phyloP scores from a whole-genome alignment of 2,888 invertebrate species.

The Acanthosepion esculentum region DNA sequence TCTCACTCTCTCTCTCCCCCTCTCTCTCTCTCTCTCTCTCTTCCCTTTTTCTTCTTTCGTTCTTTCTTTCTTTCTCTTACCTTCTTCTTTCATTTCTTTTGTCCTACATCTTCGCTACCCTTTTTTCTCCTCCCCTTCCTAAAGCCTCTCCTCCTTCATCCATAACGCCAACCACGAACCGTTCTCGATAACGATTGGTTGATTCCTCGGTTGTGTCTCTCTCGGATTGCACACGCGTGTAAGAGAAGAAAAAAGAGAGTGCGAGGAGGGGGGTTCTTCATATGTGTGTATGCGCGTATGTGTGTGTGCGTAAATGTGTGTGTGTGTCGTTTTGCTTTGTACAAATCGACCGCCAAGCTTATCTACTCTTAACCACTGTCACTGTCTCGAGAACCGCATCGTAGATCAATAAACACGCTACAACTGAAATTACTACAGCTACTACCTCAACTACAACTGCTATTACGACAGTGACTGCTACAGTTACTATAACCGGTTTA shows the following conservation, averaged over 20 bases:
- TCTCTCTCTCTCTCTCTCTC: too few species aligned
- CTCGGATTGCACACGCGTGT: neutral
- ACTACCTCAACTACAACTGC: too few species aligned
- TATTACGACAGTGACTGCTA: neutral
- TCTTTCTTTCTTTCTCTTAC: neutral
- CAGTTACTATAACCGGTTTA: neutral
- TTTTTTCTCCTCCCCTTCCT: neutral
- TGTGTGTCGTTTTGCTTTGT: neutral
- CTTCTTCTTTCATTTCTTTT: neutral
- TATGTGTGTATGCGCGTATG: neutral
- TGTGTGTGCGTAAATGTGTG: neutral
- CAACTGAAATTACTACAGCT: slow-evolving; percentile 18
- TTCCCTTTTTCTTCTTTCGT: neutral
- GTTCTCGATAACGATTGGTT: neutral
- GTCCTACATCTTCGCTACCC: neutral
- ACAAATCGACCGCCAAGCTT: neutral
- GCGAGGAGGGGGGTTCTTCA: neutral
- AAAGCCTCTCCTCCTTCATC: neutral
- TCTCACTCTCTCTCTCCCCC: neutral
- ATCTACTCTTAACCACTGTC: neutral
- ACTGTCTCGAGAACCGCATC: slow-evolving; percentile 1
- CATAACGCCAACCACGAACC: neutral
- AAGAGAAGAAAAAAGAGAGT: neutral
- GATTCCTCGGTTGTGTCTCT: neutral
- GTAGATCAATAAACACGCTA: slow-evolving; percentile 18